Base-by-base conservation (phyloP, 2,888 invertebrate species). In the Epinotia ramella region DNA sequence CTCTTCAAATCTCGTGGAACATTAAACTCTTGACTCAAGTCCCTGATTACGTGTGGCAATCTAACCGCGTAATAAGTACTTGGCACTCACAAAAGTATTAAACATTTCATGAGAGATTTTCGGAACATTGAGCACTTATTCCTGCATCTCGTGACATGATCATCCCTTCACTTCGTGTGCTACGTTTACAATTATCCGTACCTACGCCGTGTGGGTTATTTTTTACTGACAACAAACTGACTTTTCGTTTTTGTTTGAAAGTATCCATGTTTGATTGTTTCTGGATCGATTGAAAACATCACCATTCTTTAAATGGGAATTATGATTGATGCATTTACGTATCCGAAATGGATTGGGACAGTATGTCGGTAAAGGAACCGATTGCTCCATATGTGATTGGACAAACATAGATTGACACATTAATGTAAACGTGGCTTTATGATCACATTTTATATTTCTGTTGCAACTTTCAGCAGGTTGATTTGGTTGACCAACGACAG, bases 1-100 rank as follows among this genome's bases (percentile, higher is more conserved):
- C 7, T 7, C 6, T 33, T 33, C 33, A 40, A 9, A 40, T 40
- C 40, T 40, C 40, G 7, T 40, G 40, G 9, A 9, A 40, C 9
- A 40, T 40, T 40, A 40, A 40, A 40, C 7, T 33, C 6, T 28
- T 33, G 33, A 33, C 7, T 33, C 0, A 9, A 40, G 40, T 40
- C 7, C 33, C 40, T 40, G 40, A 40, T 40, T 49, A 49, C 49
- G 49, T 5, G 16, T 49, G 46, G 12, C 13, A 49, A 49, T 49
- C 16, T 6, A 49, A 40, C 40, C 40, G 40, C 49, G 16, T 49
- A 6, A 49, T 49, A 24, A 81, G 80, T 79, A 77, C 80, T 81
- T 80, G 81, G 81, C 80, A 80, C 59, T 33, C 73, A 66, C 13
- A 6, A 40, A n/a, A 1, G 44, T 49, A 40, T 67, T 65, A 77